These are phyloP conservation scores for Amiota minor DNA, from an alignment of 2,888 invertebrate species.

Conservation along the genomic window DNA sequence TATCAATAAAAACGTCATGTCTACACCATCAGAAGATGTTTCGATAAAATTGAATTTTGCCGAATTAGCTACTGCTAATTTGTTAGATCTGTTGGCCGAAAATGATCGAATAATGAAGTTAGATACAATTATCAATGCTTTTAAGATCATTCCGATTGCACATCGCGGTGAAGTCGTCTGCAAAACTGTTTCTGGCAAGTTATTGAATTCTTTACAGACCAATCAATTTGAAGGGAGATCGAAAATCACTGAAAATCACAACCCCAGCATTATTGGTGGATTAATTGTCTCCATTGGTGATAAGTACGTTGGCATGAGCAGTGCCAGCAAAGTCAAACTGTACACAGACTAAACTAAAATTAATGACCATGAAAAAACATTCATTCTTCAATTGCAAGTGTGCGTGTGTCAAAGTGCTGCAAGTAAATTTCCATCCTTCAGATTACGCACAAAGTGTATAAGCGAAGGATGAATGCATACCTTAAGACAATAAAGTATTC, in stretches of 20 bases:
- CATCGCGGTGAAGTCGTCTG: constrained; percentile 94
- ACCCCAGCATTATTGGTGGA: constrained; percentile 92
- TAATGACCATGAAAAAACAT: too few relatives aligned
- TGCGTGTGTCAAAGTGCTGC: too few relatives aligned
- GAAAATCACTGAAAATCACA: constrained; percentile 86
- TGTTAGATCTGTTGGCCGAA: constrained; percentile 88
- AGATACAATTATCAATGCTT: constrained; percentile 87
- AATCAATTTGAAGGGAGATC: constrained; percentile 88
- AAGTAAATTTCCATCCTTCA: too few relatives aligned
- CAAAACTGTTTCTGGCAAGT: constrained; percentile 92
- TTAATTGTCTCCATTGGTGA: constrained; percentile 96
- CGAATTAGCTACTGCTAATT: constrained; percentile 84
- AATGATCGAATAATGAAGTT: constrained; percentile 91
- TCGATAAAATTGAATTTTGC: constrained; percentile 77
- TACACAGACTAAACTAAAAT: constrained; percentile 88
- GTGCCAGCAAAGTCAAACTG: constrained; percentile 91
- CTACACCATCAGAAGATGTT: constrained; percentile 81
- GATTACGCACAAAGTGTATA: too few relatives aligned
- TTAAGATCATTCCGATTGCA: constrained; percentile 94
- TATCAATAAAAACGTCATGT: constrained; percentile 85
- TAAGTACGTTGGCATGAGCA: constrained; percentile 97
- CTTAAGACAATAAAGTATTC: too few relatives aligned
- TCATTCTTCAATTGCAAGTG: background rate
- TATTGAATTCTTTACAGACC: constrained; percentile 85
- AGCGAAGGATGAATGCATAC: too few relatives aligned